phyloP scores from a whole-genome alignment of 2,888 invertebrate species.

The Acleris sparsana region DNA sequence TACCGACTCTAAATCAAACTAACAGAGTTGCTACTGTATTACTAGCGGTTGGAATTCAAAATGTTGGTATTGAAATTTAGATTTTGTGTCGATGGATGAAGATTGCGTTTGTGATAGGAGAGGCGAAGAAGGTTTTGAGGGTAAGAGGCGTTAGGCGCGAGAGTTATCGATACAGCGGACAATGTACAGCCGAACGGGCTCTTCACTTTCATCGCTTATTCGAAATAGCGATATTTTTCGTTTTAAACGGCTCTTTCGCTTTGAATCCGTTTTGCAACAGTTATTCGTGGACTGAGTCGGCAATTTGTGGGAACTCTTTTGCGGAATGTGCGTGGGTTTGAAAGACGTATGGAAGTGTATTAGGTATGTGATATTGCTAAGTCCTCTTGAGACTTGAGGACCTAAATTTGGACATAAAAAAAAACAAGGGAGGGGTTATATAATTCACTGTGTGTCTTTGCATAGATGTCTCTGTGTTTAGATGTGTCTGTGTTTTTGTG shows the following conservation, averaged over 20 bases:
- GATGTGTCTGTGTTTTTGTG: too few species aligned
- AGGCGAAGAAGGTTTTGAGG: constrained; percentile 50
- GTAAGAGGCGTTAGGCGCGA: constrained; percentile 49
- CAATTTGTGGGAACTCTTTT: too few species aligned
- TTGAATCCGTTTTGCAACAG: constrained; percentile 3
- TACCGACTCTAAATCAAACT: neutral
- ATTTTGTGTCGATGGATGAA: constrained; percentile 3
- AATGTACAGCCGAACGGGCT: constrained; percentile 23
- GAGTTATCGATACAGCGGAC: constrained; percentile 40
- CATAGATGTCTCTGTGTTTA: too few species aligned
- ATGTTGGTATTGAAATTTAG: neutral
- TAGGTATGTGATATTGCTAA: too few species aligned
- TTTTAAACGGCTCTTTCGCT: constrained; percentile 23
- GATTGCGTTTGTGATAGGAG: neutral
- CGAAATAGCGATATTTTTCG: constrained; percentile 31
- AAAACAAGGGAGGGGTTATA: too few species aligned
- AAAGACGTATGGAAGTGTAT: too few species aligned
- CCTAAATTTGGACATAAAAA: too few species aligned
- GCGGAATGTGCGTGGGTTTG: neutral
- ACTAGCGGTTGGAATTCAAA: neutral
- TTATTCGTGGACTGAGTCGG: constrained; percentile 8
- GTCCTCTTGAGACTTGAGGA: too few species aligned
- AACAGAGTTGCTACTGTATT: constrained; percentile 3
- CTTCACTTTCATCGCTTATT: constrained; percentile 32
- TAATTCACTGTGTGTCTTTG: too few species aligned